A percentile compares a stretch with the other conserved stretches of the same genome.
Conservation (phyloP, 1,140 invertebrate species). For the Scaptomyza pallida region DNA sequence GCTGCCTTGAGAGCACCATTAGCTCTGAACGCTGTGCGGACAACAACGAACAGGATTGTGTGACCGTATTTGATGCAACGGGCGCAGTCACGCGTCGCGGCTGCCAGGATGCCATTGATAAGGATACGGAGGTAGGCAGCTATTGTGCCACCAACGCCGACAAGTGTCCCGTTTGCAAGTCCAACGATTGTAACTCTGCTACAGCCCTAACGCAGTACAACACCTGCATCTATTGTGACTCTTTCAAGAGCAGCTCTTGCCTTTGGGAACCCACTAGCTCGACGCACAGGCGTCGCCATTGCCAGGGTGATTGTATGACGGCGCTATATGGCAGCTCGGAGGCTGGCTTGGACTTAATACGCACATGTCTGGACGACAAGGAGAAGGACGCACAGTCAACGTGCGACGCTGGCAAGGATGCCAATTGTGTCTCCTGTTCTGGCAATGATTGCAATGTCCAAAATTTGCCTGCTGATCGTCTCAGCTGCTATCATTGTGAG, state of each 20-base stretch:
- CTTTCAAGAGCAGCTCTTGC: constrained; percentile 56
- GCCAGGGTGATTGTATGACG: constrained; percentile 73
- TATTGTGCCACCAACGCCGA: constrained; percentile 47
- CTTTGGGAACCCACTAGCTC: constrained; percentile 44
- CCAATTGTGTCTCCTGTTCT: constrained; percentile 53
- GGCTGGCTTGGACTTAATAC: constrained; percentile 60
- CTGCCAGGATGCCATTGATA: constrained; percentile 60
- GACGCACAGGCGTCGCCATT: constrained; percentile 56
- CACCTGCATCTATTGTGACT: constrained; percentile 75
- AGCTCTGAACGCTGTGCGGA: constrained; percentile 27
- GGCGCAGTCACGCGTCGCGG: constrained; percentile 59
- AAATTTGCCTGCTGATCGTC: constrained; percentile 52
- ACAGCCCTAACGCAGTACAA: constrained; percentile 39
- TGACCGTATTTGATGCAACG: constrained; percentile 60
- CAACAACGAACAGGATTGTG: constrained; percentile 80
- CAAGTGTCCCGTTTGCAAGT: constrained; percentile 71
- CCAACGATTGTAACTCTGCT: constrained; percentile 74
- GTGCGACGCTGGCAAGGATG: constrained; percentile 48
- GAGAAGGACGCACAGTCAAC: constrained; percentile 51
- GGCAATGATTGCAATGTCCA: constrained; percentile 59
- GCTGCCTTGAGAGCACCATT: constrained; percentile 23
- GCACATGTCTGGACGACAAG: constrained; percentile 75
- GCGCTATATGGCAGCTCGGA: constrained; percentile 66
- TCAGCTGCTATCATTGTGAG: constrained; percentile 67
- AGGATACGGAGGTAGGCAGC: constrained; percentile 8